Conservation (phyloP, 1,140 invertebrate species). For the Leptestheria dahalacensis region DNA sequence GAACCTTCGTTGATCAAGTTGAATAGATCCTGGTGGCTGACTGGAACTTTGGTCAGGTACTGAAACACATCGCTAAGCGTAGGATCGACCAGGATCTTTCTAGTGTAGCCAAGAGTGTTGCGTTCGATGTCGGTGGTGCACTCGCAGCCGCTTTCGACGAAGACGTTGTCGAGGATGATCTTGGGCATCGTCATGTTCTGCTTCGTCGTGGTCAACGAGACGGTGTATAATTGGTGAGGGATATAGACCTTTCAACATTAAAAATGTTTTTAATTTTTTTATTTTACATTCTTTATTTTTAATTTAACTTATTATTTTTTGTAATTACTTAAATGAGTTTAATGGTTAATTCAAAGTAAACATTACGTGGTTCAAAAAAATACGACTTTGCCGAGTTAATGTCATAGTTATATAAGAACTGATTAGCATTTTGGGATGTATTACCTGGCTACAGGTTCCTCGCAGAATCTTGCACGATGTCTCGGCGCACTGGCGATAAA, state of each 20-base stretch:
- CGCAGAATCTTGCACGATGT: slow-evolving; percentile 7
- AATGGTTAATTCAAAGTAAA: not conserved
- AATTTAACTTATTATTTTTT: no score
- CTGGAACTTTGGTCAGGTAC: no score
- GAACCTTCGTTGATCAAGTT: not conserved
- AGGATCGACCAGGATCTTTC: slow-evolving; percentile 3
- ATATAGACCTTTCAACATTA: no score
- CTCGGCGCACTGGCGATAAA: slow-evolving; percentile 5
- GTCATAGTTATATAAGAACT: no score
- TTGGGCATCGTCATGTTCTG: not conserved
- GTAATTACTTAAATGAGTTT: no score
- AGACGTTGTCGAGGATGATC: slow-evolving; percentile 5
- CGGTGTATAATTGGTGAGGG: slow-evolving; percentile 8
- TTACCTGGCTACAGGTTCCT: slow-evolving; percentile 14
- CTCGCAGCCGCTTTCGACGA: slow-evolving; percentile 11
- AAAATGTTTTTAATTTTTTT: no score
- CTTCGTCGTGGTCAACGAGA: not conserved
- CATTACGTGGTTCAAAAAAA: not conserved
- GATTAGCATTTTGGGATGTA: no score
- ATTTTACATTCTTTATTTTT: no score
- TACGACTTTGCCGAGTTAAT: no score
- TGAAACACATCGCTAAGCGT: not conserved
- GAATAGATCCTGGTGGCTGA: no score
- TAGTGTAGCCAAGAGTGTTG: not conserved
- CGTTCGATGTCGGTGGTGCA: not conserved